Conservation (phyloP, 2,113 vertebrate genomes). For the Sigmodon hispidus region DNA sequence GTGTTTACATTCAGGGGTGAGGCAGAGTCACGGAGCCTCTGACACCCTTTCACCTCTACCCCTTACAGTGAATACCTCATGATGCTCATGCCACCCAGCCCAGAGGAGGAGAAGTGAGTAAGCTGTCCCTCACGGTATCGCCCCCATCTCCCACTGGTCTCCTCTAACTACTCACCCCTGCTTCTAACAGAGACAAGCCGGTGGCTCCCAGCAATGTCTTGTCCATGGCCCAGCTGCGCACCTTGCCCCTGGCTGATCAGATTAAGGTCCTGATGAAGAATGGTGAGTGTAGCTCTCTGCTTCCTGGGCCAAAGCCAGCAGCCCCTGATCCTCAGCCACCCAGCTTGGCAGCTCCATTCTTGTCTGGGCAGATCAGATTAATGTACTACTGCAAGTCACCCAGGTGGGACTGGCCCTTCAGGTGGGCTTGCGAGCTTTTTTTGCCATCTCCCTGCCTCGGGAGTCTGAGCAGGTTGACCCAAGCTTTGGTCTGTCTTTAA, state of each 20-base stretch:
- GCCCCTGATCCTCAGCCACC: not conserved
- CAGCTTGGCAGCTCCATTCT: not conserved
- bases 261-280: conserved; percentile 99
- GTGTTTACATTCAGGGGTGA: not conserved
- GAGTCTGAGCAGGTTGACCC: not conserved
- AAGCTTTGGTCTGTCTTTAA: not conserved
- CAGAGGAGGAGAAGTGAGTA: conserved; percentile 96
- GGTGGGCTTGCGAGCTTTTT: accelerated
- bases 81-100: conserved; percentile 96
- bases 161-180: not conserved
- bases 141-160: accelerated
- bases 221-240: conserved; percentile 98
- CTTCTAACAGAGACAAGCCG: conserved; percentile 87
- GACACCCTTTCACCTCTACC: not conserved
- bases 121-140: not conserved
- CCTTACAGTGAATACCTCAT: conserved; percentile 93
- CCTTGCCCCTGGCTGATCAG: conserved; percentile 95
- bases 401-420: not conserved
- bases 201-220: conserved; percentile 96
- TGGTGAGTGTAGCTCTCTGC: conserved; percentile 83
- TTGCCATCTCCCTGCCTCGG: not conserved
- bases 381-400: not conserved
- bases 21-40: not conserved
- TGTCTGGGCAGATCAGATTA: not conserved
- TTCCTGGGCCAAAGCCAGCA: not conserved